A percentile compares a stretch with the other conserved stretches of the same genome.
These are phyloP conservation scores for Drosophila setifemur DNA, from an alignment of 1,140 invertebrate genomes.

Conservation along the genomic window DNA sequence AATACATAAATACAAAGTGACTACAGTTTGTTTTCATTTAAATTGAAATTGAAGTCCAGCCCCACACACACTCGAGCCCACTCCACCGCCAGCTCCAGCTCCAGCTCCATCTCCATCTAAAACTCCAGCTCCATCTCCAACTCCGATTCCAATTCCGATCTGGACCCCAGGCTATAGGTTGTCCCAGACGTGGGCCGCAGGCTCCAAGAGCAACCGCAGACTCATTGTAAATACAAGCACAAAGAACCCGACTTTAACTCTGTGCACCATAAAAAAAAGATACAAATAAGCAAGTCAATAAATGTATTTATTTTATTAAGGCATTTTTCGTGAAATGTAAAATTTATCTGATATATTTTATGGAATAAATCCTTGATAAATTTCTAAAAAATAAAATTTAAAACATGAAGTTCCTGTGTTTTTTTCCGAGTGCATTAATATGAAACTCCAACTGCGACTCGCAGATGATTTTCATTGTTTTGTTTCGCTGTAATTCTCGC, in stretches of 20 bases:
- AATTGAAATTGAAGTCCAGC: slow-evolving; percentile 75
- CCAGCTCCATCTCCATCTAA: slow-evolving; percentile 1
- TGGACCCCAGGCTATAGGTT: slow-evolving; percentile 2
- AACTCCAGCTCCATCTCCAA: too few species aligned
- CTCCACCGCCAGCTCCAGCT: slow-evolving; percentile 13
- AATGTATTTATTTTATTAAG: too few species aligned
- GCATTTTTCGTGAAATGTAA: too few species aligned
- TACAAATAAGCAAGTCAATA: too few species aligned
- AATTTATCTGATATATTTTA: not conserved
- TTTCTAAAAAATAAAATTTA: too few species aligned
- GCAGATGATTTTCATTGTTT: slow-evolving; percentile 70
- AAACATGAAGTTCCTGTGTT: too few species aligned
- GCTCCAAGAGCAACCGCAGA: slow-evolving; percentile 63
- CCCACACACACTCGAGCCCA: slow-evolving; percentile 18
- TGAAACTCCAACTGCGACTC: slow-evolving; percentile 20
- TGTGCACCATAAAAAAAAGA: not conserved
- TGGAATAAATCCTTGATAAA: not conserved
- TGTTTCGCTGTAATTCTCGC: slow-evolving; percentile 73
- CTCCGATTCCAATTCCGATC: not conserved
- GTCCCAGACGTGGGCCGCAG: slow-evolving; percentile 17
- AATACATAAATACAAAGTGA: slow-evolving; percentile 80
- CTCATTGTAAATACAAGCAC: slow-evolving; percentile 57
- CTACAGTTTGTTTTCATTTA: slow-evolving; percentile 79
- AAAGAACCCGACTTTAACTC: not conserved
- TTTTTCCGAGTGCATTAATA: slow-evolving; percentile 15